Percentiles rank a stretch among this genome's conserved stretches.
phyloP scores from a whole-genome alignment of 2,888 invertebrate genomes.

The Elgonia sp. region DNA sequence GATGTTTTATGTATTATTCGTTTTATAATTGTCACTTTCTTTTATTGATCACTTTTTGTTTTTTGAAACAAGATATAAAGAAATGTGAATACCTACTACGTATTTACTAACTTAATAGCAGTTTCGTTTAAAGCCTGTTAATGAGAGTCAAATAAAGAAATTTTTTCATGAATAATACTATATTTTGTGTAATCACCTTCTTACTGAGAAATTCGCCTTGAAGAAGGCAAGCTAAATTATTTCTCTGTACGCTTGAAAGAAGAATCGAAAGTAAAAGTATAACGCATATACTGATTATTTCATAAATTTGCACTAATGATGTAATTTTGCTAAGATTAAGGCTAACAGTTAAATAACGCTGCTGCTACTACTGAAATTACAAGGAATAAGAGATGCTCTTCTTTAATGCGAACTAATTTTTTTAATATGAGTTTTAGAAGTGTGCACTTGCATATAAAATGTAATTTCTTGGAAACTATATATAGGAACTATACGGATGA shows the following conservation, averaged over 20 bases:
- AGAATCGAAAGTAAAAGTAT: slow-evolving; percentile 39
- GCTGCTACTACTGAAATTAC: slow-evolving; percentile 22
- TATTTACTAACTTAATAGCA: slow-evolving; percentile 14
- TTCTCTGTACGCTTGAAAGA: slow-evolving; percentile 37
- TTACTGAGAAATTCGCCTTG: background rate
- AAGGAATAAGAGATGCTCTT: slow-evolving; percentile 17
- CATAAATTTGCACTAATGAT: slow-evolving; percentile 46
- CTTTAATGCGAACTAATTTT: slow-evolving; percentile 35
- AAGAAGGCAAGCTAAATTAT: slow-evolving; percentile 25
- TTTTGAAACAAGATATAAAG: background rate
- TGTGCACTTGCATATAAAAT: slow-evolving; percentile 1
- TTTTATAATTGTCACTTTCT: background rate
- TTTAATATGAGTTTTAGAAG: slow-evolving; percentile 34
- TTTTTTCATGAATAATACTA: slow-evolving; percentile 30
- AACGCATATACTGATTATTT: slow-evolving; percentile 34
- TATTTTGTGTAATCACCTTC: slow-evolving; percentile 30
- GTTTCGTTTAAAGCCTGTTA: slow-evolving; percentile 29
- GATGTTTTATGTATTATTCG: too few relatives aligned
- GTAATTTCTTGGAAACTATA: slow-evolving; percentile 11
- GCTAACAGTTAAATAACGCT: slow-evolving; percentile 25
- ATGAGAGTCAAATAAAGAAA: slow-evolving; percentile 54
- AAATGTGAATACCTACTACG: background rate
- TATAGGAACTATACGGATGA: background rate
- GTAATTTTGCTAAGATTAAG: slow-evolving; percentile 46
- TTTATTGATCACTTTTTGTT: background rate